Evolutionary conservation across 53 echinoderm and acorn worm genomes (phyloP).

Genomic region (Zoroaster sp.): DNA sequence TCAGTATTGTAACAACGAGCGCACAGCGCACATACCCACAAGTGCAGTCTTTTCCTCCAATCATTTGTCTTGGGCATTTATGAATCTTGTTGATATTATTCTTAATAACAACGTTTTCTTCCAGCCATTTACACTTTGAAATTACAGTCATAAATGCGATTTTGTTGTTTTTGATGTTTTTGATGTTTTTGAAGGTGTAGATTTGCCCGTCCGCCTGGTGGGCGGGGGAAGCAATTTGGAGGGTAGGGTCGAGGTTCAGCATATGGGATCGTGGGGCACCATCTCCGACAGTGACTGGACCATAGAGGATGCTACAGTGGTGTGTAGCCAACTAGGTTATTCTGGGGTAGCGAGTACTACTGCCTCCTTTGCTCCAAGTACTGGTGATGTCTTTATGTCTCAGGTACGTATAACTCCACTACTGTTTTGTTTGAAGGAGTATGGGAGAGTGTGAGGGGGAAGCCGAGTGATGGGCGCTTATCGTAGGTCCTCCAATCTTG

Average conservation of each 20-base stretch:
- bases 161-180: too few species aligned
- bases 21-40: too few species aligned
- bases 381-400: not conserved
- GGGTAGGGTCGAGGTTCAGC: slow-evolving; percentile 34
- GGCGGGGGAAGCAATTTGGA: not conserved
- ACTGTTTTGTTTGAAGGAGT: not conserved
- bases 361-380: not conserved
- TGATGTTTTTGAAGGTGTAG: not conserved
- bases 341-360: not conserved
- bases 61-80: too few species aligned
- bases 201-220: slow-evolving; percentile 20
- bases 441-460: not conserved
- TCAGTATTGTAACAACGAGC: too few species aligned
- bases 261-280: slow-evolving; percentile 22
- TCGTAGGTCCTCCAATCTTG: too few species aligned
- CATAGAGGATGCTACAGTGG: slow-evolving; percentile 12
- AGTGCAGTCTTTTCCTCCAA: too few species aligned
- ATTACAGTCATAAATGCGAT: too few species aligned
- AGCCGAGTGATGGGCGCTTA: too few species aligned
- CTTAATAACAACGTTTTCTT: too few species aligned
- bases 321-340: slow-evolving; percentile 28
- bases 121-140: too few species aligned
- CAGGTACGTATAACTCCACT: too few species aligned
- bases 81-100: too few species aligned
- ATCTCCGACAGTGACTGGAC: slow-evolving; percentile 31